Evolutionary conservation across 2,888 invertebrate species (phyloP), one percentile per base, ranked within the genome.

Genomic region (Cotesia congregata): DNA sequence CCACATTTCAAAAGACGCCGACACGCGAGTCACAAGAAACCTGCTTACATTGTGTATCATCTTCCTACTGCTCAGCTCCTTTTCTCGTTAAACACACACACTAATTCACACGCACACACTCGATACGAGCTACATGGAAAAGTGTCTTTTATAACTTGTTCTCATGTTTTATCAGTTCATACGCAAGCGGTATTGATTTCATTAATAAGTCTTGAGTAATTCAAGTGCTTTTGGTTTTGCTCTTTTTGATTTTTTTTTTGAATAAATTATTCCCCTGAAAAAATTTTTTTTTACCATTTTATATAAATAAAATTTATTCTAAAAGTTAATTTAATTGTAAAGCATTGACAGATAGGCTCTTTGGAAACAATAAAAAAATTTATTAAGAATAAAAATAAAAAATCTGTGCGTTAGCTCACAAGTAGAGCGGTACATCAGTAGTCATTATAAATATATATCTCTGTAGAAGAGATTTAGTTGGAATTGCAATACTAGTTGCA

Each of bases 1-100:
- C 62, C 62, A 62, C 62, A 62, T 62, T 70, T 30, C 59, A 70
- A 59, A 20, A 60, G 60, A 70, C 59, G 30, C 70, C 70, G 70
- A 70, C 70, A 59, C 59, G 70, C 59, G 70, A 70, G 70, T 59
- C n/a, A 50, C n/a, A 50, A 59, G 70, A 70, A 70, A 70, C 39
- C 60, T 70, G 60, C 60, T 60, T 70, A 70, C 60, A 60, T 59
- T 59, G 59, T 70, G 59, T 70, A 30, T 30, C 30, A 30, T 70
- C 30, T 20, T 70, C 59, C 60, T 70, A 41, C 9, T 68, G 9
- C 17, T 68, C 15, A 9, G n/a, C 50, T 68, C 20, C 17, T 41
- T 50, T 50, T 50, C 12, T 50, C 50, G 50, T 50, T 50, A 50
- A 4, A 50, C 50, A 12, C 50, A 7, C 7, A 50, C 50, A 50